Conservation (phyloP, 2,797 vertebrate genomes). For the Avahi laniger region DNA sequence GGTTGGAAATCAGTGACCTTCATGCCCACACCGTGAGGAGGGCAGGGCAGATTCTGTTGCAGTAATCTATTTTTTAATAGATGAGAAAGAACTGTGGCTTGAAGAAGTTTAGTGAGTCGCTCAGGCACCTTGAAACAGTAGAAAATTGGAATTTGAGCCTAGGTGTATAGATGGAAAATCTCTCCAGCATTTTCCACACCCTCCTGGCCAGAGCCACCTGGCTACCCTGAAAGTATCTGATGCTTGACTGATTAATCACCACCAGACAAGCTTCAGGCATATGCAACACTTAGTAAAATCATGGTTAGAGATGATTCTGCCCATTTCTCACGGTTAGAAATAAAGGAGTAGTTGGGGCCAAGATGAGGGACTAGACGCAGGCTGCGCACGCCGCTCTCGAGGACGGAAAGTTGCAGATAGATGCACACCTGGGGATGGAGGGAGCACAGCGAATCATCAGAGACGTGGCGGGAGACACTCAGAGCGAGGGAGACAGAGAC, state of each 20-base stretch:
- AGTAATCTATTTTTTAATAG: background rate
- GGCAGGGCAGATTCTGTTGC: background rate
- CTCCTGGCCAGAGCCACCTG: background rate
- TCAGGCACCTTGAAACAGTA: background rate
- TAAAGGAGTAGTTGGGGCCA: background rate
- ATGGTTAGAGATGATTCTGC: background rate
- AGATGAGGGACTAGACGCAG: no score
- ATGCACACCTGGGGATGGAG: no score
- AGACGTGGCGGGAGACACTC: no score
- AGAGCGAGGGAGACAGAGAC: no score
- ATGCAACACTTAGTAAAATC: background rate
- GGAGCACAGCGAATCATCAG: no score
- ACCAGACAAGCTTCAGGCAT: background rate
- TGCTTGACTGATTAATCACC: background rate
- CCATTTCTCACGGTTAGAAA: background rate
- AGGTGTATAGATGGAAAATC: background rate
- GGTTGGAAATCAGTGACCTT: background rate
- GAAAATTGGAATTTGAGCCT: background rate
- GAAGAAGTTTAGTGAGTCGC: background rate
- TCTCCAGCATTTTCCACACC: background rate
- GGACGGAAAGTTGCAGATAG: no score
- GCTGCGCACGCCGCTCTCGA: no score
- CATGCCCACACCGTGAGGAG: fast-evolving
- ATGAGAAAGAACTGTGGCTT: background rate
- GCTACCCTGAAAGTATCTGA: background rate